Evolutionary conservation across 2,888 invertebrate genomes (phyloP).

Genomic region (Thecophora atra): DNA sequence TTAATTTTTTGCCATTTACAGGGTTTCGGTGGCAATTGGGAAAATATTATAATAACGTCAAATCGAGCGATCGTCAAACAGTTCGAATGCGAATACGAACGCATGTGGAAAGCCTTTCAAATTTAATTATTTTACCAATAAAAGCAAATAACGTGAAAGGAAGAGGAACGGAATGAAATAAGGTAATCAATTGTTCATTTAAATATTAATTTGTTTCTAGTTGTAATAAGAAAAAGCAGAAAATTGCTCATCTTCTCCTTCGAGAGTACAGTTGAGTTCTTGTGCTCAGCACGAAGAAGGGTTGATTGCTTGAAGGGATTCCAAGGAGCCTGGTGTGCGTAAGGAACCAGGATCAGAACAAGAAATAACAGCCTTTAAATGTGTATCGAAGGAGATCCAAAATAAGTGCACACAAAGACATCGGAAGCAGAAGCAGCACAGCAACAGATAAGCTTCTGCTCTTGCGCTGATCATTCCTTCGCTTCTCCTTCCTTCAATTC

Average conservation of each 20-base stretch:
- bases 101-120: conserved; percentile 58
- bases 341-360: too few species aligned
- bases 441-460: too few species aligned
- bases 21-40: conserved; percentile 61
- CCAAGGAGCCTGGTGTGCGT: too few species aligned
- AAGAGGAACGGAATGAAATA: not conserved
- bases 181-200: conserved; percentile 18
- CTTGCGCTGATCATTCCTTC: too few species aligned
- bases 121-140: not conserved
- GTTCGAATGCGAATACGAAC: conserved; percentile 57
- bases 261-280: too few species aligned
- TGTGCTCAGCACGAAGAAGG: too few species aligned
- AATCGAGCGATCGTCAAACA: conserved; percentile 45
- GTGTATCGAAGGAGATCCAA: too few species aligned
- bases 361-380: too few species aligned
- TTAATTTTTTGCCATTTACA: conserved; percentile 43
- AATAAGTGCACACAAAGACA: too few species aligned
- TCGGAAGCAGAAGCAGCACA: too few species aligned
- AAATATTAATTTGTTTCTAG: not conserved
- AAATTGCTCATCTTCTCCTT: not conserved
- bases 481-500: too few species aligned
- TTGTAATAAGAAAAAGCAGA: not conserved
- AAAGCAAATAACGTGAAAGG: not conserved
- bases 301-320: too few species aligned
- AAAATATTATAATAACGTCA: conserved; percentile 58